These are phyloP conservation scores for Anadara kagoshimensis DNA, from an alignment of 1,140 invertebrate species.

Conservation along the genomic window DNA sequence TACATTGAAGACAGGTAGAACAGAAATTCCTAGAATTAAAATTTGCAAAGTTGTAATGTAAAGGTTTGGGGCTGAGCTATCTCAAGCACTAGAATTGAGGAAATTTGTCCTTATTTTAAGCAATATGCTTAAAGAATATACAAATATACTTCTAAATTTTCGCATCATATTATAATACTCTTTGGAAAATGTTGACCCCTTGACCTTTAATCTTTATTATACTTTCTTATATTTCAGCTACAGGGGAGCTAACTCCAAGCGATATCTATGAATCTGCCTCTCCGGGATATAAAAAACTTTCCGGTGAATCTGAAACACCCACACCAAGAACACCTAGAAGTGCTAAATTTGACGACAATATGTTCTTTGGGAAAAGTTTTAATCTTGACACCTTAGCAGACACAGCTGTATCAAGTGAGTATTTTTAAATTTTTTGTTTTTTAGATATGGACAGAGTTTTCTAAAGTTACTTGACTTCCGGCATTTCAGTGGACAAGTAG, in stretches of 20 bases:
- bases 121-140: not conserved
- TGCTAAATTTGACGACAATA: conserved; percentile 66
- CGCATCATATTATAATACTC: not conserved
- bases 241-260: conserved; percentile 38
- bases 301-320: conserved; percentile 55
- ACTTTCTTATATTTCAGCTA: conserved; percentile 27
- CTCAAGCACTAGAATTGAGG: no score
- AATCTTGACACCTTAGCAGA: conserved; percentile 67
- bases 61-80: no score
- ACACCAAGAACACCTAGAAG: conserved; percentile 36
- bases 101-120: not conserved
- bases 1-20: no score
- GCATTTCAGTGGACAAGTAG: no score
- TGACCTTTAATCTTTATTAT: not conserved
- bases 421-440: no score
- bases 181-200: not conserved
- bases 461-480: no score
- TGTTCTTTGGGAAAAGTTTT: conserved; percentile 71
- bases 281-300: conserved; percentile 49
- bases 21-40: no score
- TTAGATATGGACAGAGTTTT: no score
- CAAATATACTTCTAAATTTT: not conserved
- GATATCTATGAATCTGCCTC: conserved; percentile 34
- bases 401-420: conserved; percentile 24
- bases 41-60: no score